Evolutionary conservation across 2,113 vertebrate genomes (phyloP), one percentile per base, ranked within the genome.

Genomic region (Archocentrus centrarchus): DNA sequence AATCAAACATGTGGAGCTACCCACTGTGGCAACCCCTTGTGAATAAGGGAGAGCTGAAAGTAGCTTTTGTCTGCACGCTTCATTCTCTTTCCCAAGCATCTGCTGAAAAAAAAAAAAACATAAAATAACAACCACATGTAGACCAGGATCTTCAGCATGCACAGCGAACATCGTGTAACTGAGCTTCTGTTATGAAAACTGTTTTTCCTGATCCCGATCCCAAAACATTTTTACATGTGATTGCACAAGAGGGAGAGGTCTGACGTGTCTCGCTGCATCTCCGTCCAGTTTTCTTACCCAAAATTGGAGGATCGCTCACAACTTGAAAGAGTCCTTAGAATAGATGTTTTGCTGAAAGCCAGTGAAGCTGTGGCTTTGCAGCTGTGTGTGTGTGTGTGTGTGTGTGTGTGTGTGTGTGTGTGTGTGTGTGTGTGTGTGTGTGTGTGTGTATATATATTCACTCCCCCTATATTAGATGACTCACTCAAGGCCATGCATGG

Each of bases 61-160:
- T 47, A 68, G 3, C 9, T 68, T 47, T 41, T 37, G 77, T 86
- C 47, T 79, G 55, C 35, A 59, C 57, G 77, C 39, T 84, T 82
- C 32, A 41, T 85, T 91, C 27, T 82, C 61, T 87, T 86, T 88
- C 59, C 81, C 70, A 76, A 63, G 83, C 59, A 60, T 82, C 35
- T 75, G 70, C 77, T 60, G 37, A 44, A 47, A 8, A 66, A 66
- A 41, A 50, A 66, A 82, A 83, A 85, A 85, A 81, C 75, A 84
- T 73, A 85, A 91, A 93, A 94, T 92, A 86, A 92, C 79, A 93
- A 94, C 93, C 95, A 94, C 79, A 90, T 95, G 94, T 59, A 85
- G 83, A 83, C 81, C 18, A 68, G 85, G 79, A 59, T 83, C 75
- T 32, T 30, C 70, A 35, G 90, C 87, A 57, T 81, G 66, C 83